Evolutionary conservation across 2,113 vertebrate species (phyloP).

Genomic region (Calyptomena viridis): DNA sequence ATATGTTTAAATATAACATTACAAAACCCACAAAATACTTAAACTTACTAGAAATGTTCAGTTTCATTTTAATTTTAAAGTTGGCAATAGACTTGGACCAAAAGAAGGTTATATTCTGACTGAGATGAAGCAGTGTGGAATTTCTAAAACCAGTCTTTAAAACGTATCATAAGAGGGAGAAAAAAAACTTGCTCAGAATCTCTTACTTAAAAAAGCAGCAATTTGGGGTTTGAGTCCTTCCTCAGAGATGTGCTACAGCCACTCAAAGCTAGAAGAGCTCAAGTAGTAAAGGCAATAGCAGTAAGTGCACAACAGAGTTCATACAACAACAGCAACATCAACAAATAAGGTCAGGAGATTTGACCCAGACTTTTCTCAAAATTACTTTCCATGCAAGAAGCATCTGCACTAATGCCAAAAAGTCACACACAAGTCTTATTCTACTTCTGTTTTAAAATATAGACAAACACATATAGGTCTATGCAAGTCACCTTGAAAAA

Average conservation of each 20-base stretch:
- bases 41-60: conserved; percentile 7
- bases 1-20: conserved; percentile 51
- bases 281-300: conserved; percentile 20
- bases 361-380: not conserved
- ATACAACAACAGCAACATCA: not conserved
- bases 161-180: not conserved
- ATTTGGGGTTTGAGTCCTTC: conserved; percentile 68
- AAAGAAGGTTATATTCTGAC: conserved; percentile 44
- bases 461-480: not conserved
- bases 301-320: not conserved
- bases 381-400: not conserved
- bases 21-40: conserved; percentile 35
- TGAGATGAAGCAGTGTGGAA: not conserved
- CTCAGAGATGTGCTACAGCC: conserved; percentile 63
- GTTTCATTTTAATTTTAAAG: conserved; percentile 54
- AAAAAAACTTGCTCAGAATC: not conserved
- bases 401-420: not conserved
- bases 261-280: conserved; percentile 20
- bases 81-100: not conserved
- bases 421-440: not conserved
- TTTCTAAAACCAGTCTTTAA: conserved; percentile 21
- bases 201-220: conserved; percentile 44
- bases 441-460: not conserved
- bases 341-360: not conserved
- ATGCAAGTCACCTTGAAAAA: not conserved